These are phyloP conservation scores for Mesocricetus auratus DNA, from an alignment of 2,113 vertebrate species.

Conservation along the genomic window DNA sequence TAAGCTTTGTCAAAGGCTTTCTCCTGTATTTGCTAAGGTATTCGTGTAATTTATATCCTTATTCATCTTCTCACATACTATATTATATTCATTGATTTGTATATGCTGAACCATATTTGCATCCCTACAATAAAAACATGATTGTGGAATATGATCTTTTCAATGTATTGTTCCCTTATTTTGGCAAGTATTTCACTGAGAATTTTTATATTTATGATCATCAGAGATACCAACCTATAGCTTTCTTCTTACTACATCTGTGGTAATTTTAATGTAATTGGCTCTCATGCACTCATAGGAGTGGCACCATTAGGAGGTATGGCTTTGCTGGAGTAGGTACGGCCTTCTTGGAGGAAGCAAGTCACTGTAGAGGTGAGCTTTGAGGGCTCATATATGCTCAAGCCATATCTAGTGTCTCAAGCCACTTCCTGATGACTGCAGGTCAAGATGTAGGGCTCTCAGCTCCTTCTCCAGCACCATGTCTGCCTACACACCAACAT, in stretches of 20 bases:
- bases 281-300: not conserved
- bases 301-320: not conserved
- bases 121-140: not conserved
- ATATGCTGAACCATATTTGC: not conserved
- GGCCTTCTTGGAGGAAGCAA: not conserved
- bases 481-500: not conserved
- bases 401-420: not conserved
- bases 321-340: not conserved
- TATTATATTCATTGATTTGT: not conserved
- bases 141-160: not conserved
- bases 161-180: not conserved
- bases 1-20: not conserved
- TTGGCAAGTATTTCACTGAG: not conserved
- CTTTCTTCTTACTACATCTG: not conserved
- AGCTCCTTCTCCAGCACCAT: not conserved
- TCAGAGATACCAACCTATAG: not conserved
- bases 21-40: not conserved
- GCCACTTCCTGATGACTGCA: not conserved
- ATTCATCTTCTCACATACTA: not conserved
- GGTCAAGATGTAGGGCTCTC: not conserved
- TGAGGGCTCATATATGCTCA: not conserved
- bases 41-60: not conserved
- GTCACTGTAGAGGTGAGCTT: not conserved
- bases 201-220: not conserved
- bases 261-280: not conserved